A percentile compares a stretch with the other conserved stretches of the same genome.
These are phyloP conservation scores for Drosophila pseudoobscura DNA, from an alignment of 1,140 invertebrate species.

Conservation along the genomic window DNA sequence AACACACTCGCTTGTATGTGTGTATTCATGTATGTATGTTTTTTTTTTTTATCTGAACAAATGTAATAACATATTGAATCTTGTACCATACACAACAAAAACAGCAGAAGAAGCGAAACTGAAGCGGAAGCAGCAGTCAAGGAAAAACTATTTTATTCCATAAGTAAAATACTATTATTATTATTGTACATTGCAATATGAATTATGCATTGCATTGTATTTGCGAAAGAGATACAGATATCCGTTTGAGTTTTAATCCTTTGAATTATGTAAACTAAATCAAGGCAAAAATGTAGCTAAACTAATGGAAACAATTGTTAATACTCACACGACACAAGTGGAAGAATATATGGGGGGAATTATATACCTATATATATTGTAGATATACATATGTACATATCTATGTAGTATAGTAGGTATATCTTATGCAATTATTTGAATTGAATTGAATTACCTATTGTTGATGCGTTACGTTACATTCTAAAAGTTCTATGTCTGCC, in stretches of 20 bases:
- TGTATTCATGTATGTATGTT: neutral
- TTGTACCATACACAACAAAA: constrained; percentile 56
- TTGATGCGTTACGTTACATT: constrained; percentile 5
- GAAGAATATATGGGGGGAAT: constrained; percentile 5
- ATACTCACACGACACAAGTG: constrained; percentile 21
- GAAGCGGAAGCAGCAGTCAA: neutral
- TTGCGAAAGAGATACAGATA: constrained; percentile 1
- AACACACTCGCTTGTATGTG: constrained; percentile 6
- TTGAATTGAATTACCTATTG: constrained; percentile 7
- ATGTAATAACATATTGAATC: constrained; percentile 32
- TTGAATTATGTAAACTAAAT: constrained; percentile 11
- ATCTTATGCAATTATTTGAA: constrained; percentile 39
- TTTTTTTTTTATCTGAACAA: constrained; percentile 8
- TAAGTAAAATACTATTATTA: constrained; percentile 24
- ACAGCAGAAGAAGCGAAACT: constrained; percentile 1
- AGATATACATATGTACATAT: neutral
- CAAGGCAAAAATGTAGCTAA: constrained; percentile 24
- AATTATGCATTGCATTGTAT: constrained; percentile 31
- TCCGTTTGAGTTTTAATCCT: constrained; percentile 1
- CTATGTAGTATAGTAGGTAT: constrained; percentile 4
- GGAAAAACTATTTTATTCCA: constrained; percentile 20
- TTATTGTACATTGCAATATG: constrained; percentile 4
- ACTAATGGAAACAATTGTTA: constrained; percentile 46
- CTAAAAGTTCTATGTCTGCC: constrained; percentile 1
- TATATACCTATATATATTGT: too few relatives aligned